These are phyloP conservation scores for Azorinus chamasolen DNA, from an alignment of 2,888 invertebrate species.

Conservation along the genomic window DNA sequence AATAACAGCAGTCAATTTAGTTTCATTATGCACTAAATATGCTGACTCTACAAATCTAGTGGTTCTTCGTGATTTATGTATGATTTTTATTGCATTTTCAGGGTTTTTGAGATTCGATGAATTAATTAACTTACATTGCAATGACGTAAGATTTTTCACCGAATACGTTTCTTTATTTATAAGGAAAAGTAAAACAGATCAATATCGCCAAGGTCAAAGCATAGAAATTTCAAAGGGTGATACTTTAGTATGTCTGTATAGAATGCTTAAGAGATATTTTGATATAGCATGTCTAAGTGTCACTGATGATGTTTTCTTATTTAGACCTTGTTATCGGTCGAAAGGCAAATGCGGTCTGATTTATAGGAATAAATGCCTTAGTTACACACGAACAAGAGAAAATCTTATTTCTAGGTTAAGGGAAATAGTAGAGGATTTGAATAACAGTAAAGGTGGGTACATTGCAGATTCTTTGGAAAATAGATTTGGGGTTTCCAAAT, in stretches of 20 bases:
- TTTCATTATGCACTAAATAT: not conserved
- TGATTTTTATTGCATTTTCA: slow-evolving; percentile 21
- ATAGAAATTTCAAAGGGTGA: slow-evolving; percentile 49
- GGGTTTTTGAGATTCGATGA: slow-evolving; percentile 38
- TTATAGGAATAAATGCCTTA: slow-evolving; percentile 46
- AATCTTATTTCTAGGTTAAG: slow-evolving; percentile 31
- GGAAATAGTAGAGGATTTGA: slow-evolving; percentile 25
- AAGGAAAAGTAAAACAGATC: slow-evolving; percentile 55
- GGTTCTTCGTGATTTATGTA: slow-evolving; percentile 22
- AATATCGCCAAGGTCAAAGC: slow-evolving; percentile 42
- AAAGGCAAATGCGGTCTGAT: slow-evolving; percentile 34
- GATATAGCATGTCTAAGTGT: slow-evolving; percentile 1
- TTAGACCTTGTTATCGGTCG: slow-evolving; percentile 53
- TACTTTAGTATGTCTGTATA: slow-evolving; percentile 47
- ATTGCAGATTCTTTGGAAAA: slow-evolving; percentile 41
- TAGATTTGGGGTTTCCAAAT: slow-evolving; percentile 35
- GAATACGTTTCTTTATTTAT: slow-evolving; percentile 39
- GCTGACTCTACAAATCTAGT: not conserved
- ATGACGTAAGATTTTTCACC: slow-evolving; percentile 29
- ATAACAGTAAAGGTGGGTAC: slow-evolving; percentile 51
- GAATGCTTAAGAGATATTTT: slow-evolving; percentile 46
- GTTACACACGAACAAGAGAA: slow-evolving; percentile 54
- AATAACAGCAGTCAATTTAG: no score
- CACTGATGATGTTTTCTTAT: slow-evolving; percentile 25
- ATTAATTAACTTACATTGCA: slow-evolving; percentile 23